These are phyloP conservation scores for Eupleurogrammus muticus DNA, from an alignment of 2,797 vertebrate genomes.

Conservation along the genomic window DNA sequence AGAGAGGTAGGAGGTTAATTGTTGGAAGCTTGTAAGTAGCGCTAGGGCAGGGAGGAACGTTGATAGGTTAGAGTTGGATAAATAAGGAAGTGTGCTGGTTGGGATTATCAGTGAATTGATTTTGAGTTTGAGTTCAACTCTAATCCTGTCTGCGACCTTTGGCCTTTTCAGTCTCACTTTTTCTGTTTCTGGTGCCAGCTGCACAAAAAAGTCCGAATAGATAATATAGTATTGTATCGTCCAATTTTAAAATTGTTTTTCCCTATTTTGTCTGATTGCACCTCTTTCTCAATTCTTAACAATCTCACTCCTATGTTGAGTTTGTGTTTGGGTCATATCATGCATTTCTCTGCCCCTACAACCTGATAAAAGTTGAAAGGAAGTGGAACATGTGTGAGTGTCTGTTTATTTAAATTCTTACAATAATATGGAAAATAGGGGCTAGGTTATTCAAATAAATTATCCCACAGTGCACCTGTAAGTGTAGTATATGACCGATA, in stretches of 20 bases:
- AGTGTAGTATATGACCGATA: too few species aligned
- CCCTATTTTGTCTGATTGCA: neutral
- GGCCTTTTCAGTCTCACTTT: constrained; percentile 15
- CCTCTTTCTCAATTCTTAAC: too few species aligned
- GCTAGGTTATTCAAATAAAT: too few species aligned
- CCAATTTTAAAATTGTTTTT: neutral
- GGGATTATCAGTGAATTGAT: constrained; percentile 35
- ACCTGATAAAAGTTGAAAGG: too few species aligned
- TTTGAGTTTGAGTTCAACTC: constrained; percentile 28
- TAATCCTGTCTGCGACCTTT: constrained; percentile 49
- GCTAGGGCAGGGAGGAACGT: constrained; percentile 12
- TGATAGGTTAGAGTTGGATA: neutral
- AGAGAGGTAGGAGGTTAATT: neutral
- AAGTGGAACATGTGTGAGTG: neutral
- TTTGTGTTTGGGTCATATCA: neutral
- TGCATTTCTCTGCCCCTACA: neutral
- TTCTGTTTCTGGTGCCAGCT: neutral
- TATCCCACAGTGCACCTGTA: too few species aligned
- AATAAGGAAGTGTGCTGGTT: constrained; percentile 6
- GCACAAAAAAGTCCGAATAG: neutral
- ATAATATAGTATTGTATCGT: neutral
- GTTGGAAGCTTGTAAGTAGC: constrained; percentile 9
- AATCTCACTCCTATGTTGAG: neutral
- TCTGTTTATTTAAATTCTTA: neutral
- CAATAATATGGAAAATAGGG: too few species aligned